Conservation (phyloP, 1,140 invertebrate species). For the Acyrthosiphon pisum region DNA sequence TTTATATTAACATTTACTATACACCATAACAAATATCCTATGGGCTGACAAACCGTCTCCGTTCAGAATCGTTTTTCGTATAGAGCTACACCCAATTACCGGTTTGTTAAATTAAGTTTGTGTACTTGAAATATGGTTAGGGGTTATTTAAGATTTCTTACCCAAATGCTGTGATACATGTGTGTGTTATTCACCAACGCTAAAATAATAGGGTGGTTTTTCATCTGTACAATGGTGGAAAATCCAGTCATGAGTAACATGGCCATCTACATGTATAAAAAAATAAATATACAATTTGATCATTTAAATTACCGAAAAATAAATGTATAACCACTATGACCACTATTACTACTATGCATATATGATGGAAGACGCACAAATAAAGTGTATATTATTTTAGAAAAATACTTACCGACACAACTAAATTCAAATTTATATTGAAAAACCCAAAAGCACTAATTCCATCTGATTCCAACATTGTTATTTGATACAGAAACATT, state of each 20-base stretch:
- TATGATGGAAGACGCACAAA: too few species aligned
- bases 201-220: neutral
- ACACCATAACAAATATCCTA: too few species aligned
- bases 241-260: neutral
- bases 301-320: neutral
- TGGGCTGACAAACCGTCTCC: too few species aligned
- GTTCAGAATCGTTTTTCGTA: too few species aligned
- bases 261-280: neutral
- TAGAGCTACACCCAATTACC: too few species aligned
- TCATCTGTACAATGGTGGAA: neutral
- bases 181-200: neutral
- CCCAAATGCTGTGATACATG: neutral
- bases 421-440: neutral
- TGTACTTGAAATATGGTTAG: too few species aligned
- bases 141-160: neutral
- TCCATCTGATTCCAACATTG: neutral
- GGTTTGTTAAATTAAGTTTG: neutral
- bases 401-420: neutral
- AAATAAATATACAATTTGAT: neutral
- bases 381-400: too few species aligned
- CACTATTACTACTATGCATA: neutral
- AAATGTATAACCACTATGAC: neutral
- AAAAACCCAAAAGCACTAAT: neutral
- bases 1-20: too few species aligned
- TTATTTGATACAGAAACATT: constrained; percentile 17